Conservation (phyloP, 30 jellyfish, hydroid and myxozoan species). For the Hydra vulgaris region DNA sequence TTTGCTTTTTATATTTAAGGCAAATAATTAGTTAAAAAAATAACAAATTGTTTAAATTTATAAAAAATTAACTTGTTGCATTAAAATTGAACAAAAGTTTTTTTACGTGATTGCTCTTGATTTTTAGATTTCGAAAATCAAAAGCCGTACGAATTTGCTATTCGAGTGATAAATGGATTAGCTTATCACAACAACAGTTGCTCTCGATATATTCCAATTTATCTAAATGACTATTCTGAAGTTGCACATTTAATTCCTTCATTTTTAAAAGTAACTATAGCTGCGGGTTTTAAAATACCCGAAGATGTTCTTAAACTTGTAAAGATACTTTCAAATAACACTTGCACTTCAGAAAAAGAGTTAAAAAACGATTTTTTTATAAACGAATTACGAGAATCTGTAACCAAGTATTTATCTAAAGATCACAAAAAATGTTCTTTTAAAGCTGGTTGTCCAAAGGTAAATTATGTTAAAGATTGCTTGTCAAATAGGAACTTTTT, state of each 20-base stretch:
- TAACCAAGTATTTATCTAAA: neutral
- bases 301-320: constrained; percentile 6
- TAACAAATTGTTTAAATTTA: too few species aligned
- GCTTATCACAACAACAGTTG: constrained; percentile 23
- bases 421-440: neutral
- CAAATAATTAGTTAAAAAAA: too few species aligned
- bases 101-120: too few species aligned
- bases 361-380: neutral
- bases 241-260: constrained; percentile 18
- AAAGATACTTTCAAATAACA: neutral
- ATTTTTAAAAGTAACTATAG: constrained; percentile 4
- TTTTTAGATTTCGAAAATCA: constrained; percentile 5
- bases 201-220: constrained; percentile 26
- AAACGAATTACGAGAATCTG: neutral
- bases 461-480: too few species aligned
- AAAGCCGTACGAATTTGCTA: constrained; percentile 30
- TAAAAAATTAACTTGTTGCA: too few species aligned
- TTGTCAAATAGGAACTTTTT: too few species aligned
- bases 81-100: too few species aligned
- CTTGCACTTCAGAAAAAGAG: neutral
- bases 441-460: neutral
- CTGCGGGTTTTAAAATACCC: constrained; percentile 19
- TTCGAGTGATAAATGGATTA: constrained; percentile 20
- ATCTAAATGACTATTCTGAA: constrained; percentile 4
- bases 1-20: too few species aligned